Conservation (phyloP, 2,888 invertebrate species). For the Lordiphosa andalusiaca region DNA sequence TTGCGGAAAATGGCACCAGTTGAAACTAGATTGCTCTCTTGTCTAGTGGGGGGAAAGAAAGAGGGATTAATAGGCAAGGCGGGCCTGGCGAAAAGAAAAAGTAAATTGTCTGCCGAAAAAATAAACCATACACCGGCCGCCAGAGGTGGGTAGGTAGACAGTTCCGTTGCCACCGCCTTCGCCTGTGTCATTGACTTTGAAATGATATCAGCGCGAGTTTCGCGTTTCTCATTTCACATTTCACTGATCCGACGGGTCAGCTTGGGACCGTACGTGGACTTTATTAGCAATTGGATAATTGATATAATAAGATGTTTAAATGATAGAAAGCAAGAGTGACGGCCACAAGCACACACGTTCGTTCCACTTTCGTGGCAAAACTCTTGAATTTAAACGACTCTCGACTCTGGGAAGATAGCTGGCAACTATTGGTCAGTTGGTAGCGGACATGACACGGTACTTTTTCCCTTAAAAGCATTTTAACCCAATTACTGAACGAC, state of each 20-base stretch:
- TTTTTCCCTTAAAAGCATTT: slow-evolving; percentile 31
- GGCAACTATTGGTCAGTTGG: slow-evolving; percentile 2
- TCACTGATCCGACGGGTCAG: slow-evolving; percentile 50
- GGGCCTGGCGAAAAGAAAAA: slow-evolving; percentile 57
- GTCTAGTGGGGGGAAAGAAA: slow-evolving; percentile 17
- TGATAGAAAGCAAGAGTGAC: slow-evolving; percentile 41
- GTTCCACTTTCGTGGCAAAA: slow-evolving; percentile 24
- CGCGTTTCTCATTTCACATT: slow-evolving; percentile 52
- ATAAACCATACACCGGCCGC: slow-evolving; percentile 26
- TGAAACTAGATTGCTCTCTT: slow-evolving; percentile 62
- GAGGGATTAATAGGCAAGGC: slow-evolving; percentile 14
- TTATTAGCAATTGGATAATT: slow-evolving; percentile 72
- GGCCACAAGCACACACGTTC: slow-evolving; percentile 7
- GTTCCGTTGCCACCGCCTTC: slow-evolving; percentile 25
- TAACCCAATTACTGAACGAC: slow-evolving; percentile 31
- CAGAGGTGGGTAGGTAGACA: slow-evolving; percentile 17
- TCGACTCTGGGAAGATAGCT: neutral
- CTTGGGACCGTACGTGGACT: slow-evolving; percentile 59
- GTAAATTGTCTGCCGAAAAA: slow-evolving; percentile 61
- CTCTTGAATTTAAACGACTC: slow-evolving; percentile 5
- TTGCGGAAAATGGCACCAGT: slow-evolving; percentile 17
- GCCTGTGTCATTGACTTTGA: slow-evolving; percentile 70
- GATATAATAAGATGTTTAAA: slow-evolving; percentile 56
- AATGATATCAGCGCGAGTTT: slow-evolving; percentile 64
- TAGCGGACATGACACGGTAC: slow-evolving; percentile 23